Evolutionary conservation across 1,140 invertebrate genomes (phyloP).

Genomic region (Lysiphlebus fabarum): DNA sequence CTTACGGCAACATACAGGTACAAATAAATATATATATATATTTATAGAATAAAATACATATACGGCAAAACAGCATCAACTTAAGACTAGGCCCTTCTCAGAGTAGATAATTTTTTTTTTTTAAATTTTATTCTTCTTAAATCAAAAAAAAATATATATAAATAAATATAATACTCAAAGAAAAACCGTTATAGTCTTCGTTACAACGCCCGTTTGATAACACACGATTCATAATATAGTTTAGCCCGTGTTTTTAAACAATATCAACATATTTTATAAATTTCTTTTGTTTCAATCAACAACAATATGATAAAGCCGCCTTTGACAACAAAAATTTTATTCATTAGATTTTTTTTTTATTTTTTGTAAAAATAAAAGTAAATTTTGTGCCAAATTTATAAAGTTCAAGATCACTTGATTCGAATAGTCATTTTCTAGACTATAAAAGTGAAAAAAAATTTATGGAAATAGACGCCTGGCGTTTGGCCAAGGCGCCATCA

Average conservation of each 20-base stretch:
- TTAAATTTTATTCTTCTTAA: not conserved
- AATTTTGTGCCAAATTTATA: not conserved
- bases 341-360: not conserved
- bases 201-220: constrained; percentile 22
- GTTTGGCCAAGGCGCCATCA: constrained; percentile 23
- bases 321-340: not conserved
- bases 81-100: constrained; percentile 20
- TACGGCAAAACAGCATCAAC: constrained; percentile 1
- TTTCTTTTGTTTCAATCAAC: constrained; percentile 1
- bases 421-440: no score
- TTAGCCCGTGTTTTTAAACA: not conserved
- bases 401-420: constrained; percentile 30
- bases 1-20: constrained; percentile 10
- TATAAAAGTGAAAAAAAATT: no score
- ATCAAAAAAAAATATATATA: no score
- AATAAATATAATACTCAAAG: no score
- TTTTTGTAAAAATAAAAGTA: not conserved
- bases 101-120: constrained; percentile 19
- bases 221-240: constrained; percentile 6
- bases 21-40: constrained; percentile 7
- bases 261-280: no score
- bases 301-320: not conserved
- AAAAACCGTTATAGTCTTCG: constrained; percentile 24
- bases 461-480: constrained; percentile 11
- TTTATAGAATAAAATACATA: constrained; percentile 10